These are phyloP conservation scores for Eubasilissa regina DNA, from an alignment of 1,140 invertebrate species.

Conservation along the genomic window DNA sequence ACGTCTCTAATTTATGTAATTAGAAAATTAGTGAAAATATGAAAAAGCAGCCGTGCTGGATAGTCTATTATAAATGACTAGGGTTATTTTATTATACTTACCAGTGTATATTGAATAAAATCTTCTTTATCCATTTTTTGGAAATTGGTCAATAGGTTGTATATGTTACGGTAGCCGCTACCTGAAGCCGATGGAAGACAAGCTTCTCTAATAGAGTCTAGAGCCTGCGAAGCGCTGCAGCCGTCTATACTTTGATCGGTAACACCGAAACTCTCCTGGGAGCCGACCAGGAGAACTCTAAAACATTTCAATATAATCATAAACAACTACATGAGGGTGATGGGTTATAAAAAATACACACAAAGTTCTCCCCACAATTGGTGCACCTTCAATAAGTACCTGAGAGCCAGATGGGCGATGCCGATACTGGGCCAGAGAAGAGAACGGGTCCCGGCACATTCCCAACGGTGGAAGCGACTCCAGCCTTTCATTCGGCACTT, in stretches of 20 bases:
- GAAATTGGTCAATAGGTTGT: constrained; percentile 76
- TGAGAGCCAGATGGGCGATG: constrained; percentile 83
- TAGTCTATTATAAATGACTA: not conserved
- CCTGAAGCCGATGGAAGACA: not conserved
- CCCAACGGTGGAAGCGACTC: constrained; percentile 80
- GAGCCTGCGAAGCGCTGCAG: not conserved
- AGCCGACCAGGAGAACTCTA: constrained; percentile 15
- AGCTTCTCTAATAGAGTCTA: not conserved
- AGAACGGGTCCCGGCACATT: constrained; percentile 79
- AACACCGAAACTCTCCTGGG: constrained; percentile 9
- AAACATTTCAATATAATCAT: not conserved
- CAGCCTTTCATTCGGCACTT: constrained; percentile 76
- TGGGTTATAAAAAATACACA: no score
- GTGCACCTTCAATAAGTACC: constrained; percentile 65
- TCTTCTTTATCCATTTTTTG: constrained; percentile 75
- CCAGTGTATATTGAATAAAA: constrained; percentile 78
- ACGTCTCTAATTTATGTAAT: no score
- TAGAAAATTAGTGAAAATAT: no score
- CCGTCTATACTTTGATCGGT: not conserved
- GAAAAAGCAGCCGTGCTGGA: no score
- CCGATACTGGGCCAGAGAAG: constrained; percentile 79
- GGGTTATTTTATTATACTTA: constrained; percentile 61
- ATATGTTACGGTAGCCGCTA: constrained; percentile 70
- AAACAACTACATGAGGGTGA: no score
- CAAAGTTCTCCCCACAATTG: no score